Conservation (phyloP, 2,113 vertebrate genomes). For the Clupea harengus region DNA sequence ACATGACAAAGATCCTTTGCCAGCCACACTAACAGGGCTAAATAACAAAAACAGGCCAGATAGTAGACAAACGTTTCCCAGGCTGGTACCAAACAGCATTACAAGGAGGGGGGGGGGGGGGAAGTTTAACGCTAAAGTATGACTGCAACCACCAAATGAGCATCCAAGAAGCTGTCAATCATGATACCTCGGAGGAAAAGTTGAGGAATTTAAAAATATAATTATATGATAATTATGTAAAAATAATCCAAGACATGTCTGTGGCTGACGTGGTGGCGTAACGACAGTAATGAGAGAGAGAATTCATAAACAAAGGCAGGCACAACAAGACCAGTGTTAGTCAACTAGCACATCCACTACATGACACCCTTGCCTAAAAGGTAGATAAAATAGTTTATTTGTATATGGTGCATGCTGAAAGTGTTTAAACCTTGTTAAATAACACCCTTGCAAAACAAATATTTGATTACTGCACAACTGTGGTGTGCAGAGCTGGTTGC, state of each 20-base stretch:
- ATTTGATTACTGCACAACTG: neutral
- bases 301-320: conserved; percentile 37
- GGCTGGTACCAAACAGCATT: neutral
- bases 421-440: neutral
- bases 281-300: conserved; percentile 16
- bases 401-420: neutral
- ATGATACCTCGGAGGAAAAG: neutral
- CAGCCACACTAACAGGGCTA: neutral
- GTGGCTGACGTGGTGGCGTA: neutral
- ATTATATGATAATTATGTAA: conserved; percentile 37
- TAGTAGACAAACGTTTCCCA: neutral
- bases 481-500: neutral
- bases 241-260: conserved; percentile 1
- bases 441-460: neutral
- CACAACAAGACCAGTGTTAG: neutral
- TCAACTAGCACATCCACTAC: conserved; percentile 1
- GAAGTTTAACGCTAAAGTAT: neutral
- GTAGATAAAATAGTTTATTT: neutral
- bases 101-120: neutral
- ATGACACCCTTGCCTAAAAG: neutral
- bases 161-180: neutral
- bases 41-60: neutral
- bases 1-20: neutral
- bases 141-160: neutral
- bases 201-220: neutral